Conservation (phyloP, 2,888 invertebrate genomes). For the Itoplectis maculator region DNA sequence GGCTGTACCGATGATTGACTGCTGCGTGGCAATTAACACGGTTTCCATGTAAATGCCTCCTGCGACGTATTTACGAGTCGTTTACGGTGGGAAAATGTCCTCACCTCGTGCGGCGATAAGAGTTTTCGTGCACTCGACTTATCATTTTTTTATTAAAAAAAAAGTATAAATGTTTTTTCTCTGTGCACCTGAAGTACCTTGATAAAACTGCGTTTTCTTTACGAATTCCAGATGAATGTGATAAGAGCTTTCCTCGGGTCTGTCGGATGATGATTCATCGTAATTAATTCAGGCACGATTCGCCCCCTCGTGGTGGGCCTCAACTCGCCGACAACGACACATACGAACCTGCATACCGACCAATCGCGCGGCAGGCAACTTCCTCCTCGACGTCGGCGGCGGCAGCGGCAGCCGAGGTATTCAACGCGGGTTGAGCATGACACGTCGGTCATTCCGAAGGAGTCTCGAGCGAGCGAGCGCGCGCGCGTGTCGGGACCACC, state of each 20-base stretch:
- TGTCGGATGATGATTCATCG: constrained; percentile 46
- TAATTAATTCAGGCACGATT: constrained; percentile 46
- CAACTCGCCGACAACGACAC: constrained; percentile 31
- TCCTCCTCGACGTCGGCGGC: constrained; percentile 21
- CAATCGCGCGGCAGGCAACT: constrained; percentile 25
- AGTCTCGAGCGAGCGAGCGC: constrained; percentile 54
- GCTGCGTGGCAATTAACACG: neutral
- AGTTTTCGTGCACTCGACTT: no score
- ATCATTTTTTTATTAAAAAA: no score
- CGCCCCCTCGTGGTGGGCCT: constrained; percentile 4
- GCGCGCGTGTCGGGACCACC: constrained; percentile 68
- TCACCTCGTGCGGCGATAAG: neutral
- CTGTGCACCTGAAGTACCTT: no score
- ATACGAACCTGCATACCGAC: constrained; percentile 39
- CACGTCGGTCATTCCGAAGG: constrained; percentile 81
- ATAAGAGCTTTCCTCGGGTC: constrained; percentile 42
- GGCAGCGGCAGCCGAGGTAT: constrained; percentile 36
- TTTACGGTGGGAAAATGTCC: neutral
- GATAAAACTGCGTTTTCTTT: neutral
- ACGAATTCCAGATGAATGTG: constrained; percentile 39
- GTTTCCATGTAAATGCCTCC: neutral
- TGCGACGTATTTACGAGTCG: neutral
- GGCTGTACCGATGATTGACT: neutral
- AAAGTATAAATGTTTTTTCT: neutral
- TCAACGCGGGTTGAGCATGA: constrained; percentile 71